A percentile compares a stretch with the other conserved stretches of the same genome.
These are phyloP conservation scores for Thalassophryne amazonica DNA, from an alignment of 2,797 vertebrate genomes.

Conservation along the genomic window DNA sequence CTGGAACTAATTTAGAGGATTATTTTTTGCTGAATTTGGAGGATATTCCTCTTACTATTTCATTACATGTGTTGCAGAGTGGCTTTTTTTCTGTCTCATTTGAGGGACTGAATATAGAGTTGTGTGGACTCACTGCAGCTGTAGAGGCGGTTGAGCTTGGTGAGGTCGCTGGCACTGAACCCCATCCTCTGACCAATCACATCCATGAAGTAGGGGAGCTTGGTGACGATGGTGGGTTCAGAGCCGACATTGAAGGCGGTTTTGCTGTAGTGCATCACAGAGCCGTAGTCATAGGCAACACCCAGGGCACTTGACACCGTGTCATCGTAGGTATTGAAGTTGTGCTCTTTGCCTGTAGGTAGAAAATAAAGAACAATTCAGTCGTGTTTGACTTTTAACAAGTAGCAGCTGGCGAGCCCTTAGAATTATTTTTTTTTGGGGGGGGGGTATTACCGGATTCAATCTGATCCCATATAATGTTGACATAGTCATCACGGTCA, in stretches of 20 bases:
- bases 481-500: conserved; percentile 87
- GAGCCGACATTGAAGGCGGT: conserved; percentile 78
- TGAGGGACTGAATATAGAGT: neutral
- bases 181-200: conserved; percentile 90
- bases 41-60: too few species aligned
- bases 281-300: conserved; percentile 87
- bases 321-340: conserved; percentile 81
- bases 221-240: conserved; percentile 86
- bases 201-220: conserved; percentile 79
- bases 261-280: conserved; percentile 92
- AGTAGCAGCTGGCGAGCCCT: too few species aligned
- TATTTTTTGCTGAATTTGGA: too few species aligned
- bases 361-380: neutral
- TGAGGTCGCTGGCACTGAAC: conserved; percentile 84
- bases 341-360: conserved; percentile 78
- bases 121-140: conserved; percentile 83
- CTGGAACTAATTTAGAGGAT: too few species aligned
- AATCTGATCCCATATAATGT: conserved; percentile 84
- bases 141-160: conserved; percentile 86
- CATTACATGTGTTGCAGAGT: too few species aligned
- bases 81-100: too few species aligned
- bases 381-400: neutral
- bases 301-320: conserved; percentile 74
- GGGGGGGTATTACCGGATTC: conserved; percentile 80
- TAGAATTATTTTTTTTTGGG: neutral